Conservation (phyloP, 2,797 vertebrate genomes). For the Catostomus latipinnis region DNA sequence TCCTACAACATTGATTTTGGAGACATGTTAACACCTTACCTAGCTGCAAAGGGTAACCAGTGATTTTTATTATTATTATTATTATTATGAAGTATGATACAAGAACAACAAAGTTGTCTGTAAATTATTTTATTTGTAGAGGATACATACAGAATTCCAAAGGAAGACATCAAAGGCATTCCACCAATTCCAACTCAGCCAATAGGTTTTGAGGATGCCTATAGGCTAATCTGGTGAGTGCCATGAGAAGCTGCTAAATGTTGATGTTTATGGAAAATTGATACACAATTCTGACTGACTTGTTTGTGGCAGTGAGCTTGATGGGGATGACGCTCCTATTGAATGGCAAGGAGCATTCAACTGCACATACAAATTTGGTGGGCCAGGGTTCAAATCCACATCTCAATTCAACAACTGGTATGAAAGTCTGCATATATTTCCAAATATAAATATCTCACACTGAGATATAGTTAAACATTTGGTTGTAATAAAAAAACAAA, state of each 20-base stretch:
- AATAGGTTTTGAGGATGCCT: conserved; percentile 87
- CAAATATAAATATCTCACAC: not conserved
- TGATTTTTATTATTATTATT: not conserved
- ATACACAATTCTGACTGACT: not conserved
- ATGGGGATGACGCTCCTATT: conserved; percentile 60
- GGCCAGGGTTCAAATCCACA: conserved; percentile 77
- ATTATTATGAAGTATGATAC: not conserved
- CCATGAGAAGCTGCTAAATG: not conserved
- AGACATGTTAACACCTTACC: conserved; percentile 86
- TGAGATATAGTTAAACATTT: not conserved
- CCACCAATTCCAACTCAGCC: conserved; percentile 88
- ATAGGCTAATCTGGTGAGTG: conserved; percentile 83
- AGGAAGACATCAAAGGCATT: conserved; percentile 71
- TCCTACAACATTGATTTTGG: conserved; percentile 77
- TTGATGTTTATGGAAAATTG: not conserved
- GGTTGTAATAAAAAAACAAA: not conserved
- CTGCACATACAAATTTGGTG: conserved; percentile 83
- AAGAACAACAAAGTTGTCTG: not conserved
- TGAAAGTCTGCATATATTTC: conserved; percentile 9
- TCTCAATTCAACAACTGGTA: conserved; percentile 74
- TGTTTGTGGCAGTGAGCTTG: conserved; percentile 74
- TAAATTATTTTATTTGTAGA: conserved; percentile 70
- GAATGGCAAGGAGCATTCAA: conserved; percentile 83
- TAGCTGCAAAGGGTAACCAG: conserved; percentile 85
- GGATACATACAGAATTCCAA: conserved; percentile 80